These are phyloP conservation scores for Cosmopolites sordidus DNA, from an alignment of 2,888 invertebrate genomes.

Conservation along the genomic window DNA sequence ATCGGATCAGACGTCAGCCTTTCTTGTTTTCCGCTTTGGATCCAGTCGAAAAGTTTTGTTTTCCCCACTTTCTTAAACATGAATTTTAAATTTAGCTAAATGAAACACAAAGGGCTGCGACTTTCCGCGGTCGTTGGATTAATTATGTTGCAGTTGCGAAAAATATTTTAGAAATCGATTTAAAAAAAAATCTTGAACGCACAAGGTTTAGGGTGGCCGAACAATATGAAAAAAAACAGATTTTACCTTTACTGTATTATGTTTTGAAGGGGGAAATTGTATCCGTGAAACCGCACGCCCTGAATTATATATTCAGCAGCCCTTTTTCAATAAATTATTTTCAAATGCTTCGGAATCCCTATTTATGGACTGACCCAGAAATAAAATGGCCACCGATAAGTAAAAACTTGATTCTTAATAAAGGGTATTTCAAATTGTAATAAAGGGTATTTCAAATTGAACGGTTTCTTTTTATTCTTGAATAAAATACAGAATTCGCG, in stretches of 20 bases:
- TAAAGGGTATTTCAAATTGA: too few relatives aligned
- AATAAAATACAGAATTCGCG: too few relatives aligned
- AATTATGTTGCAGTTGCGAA: not conserved
- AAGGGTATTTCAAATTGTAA: too few relatives aligned
- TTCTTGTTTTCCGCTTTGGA: not conserved
- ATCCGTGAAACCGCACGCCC: not conserved
- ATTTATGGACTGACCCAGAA: too few relatives aligned
- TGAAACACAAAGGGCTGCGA: not conserved
- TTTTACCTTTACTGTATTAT: not conserved
- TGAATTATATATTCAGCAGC: not conserved
- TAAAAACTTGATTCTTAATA: too few relatives aligned
- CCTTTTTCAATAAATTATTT: not conserved
- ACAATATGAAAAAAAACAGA: not conserved
- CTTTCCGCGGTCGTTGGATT: not conserved
- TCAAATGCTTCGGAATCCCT: not conserved
- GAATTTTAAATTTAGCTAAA: slow-evolving; percentile 1
- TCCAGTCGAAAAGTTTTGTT: not conserved
- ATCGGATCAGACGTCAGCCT: not conserved
- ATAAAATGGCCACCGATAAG: not conserved
- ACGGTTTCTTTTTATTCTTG: too few relatives aligned
- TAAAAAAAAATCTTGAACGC: not conserved
- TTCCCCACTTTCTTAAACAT: not conserved
- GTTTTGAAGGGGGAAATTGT: not conserved
- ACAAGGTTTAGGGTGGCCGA: too few relatives aligned
- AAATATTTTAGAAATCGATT: not conserved